Evolutionary conservation across 2,113 vertebrate species (phyloP).

Genomic region (Catagonus wagneri): DNA sequence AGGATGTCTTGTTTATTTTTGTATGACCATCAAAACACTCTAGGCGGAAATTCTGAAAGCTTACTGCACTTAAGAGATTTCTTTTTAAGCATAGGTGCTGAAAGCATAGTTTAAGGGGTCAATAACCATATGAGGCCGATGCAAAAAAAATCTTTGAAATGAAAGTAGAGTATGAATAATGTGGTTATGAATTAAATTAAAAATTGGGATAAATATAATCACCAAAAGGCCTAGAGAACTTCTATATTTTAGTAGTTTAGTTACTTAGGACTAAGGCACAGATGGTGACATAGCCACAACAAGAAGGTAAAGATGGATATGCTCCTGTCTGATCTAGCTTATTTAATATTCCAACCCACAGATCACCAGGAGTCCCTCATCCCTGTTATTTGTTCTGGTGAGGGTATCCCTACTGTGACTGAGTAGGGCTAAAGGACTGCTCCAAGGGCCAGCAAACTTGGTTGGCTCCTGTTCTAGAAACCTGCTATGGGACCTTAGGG

Average conservation of each 20-base stretch:
- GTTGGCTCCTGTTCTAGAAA: not conserved
- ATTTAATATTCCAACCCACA: not conserved
- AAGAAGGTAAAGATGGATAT: not conserved
- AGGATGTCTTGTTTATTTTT: constrained; percentile 60
- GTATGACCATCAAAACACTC: constrained; percentile 52
- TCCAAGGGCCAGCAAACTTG: not conserved
- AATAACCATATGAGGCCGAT: not conserved
- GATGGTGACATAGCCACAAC: not conserved
- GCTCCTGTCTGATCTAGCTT: not conserved
- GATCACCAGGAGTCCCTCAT: not conserved
- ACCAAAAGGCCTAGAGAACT: not conserved
- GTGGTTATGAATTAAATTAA: constrained; percentile 24
- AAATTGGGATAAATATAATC: constrained; percentile 12
- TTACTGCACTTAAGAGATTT: constrained; percentile 19
- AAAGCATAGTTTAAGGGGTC: not conserved
- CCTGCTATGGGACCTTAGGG: not conserved
- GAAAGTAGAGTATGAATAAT: constrained; percentile 23
- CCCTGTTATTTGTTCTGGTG: not conserved
- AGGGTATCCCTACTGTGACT: not conserved
- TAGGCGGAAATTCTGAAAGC: constrained; percentile 56
- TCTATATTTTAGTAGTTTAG: not conserved
- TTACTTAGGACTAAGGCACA: not conserved
- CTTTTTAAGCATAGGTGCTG: not conserved
- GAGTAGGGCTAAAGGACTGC: not conserved
- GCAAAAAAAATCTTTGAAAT: constrained; percentile 23